These are phyloP conservation scores for Nomada ruficornis DNA, from an alignment of 2,888 invertebrate species.

Conservation along the genomic window DNA sequence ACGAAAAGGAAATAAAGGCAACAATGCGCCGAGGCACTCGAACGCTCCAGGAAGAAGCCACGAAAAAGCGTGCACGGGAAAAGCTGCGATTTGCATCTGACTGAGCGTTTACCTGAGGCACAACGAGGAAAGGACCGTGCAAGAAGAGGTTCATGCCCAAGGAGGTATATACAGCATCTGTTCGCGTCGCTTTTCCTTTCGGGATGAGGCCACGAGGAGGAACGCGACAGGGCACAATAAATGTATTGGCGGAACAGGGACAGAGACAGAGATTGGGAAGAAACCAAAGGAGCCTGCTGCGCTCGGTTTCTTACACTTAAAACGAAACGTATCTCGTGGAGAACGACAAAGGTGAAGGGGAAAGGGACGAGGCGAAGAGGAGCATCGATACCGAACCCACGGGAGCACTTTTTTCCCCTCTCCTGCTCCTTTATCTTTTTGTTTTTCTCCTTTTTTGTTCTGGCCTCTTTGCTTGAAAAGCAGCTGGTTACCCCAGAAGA, in stretches of 20 bases:
- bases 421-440: not conserved
- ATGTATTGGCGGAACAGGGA: not conserved
- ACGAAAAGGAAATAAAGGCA: slow-evolving; percentile 8
- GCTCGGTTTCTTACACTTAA: slow-evolving; percentile 37
- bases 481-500: slow-evolving; percentile 78
- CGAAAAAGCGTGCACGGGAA: slow-evolving; percentile 37
- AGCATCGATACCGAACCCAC: slow-evolving; percentile 75
- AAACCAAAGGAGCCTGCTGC: slow-evolving; percentile 66
- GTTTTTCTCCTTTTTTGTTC: not conserved
- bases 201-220: slow-evolving; percentile 44
- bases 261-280: slow-evolving; percentile 28
- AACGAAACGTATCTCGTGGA: slow-evolving; percentile 54
- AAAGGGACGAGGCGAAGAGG: slow-evolving; percentile 47
- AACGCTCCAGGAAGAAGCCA: slow-evolving; percentile 7
- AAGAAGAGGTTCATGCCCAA: slow-evolving; percentile 33
- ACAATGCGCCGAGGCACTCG: slow-evolving; percentile 47
- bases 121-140: slow-evolving; percentile 25
- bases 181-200: slow-evolving; percentile 70
- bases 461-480: slow-evolving; percentile 61
- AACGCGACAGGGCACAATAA: slow-evolving; percentile 14
- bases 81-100: slow-evolving; percentile 72
- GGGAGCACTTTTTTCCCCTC: slow-evolving; percentile 63
- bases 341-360: slow-evolving; percentile 48
- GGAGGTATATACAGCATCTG: slow-evolving; percentile 68
- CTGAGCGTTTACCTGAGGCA: slow-evolving; percentile 57